Base-by-base conservation (phyloP, 2,797 vertebrate species). In the Bradypodion pumilum region DNA sequence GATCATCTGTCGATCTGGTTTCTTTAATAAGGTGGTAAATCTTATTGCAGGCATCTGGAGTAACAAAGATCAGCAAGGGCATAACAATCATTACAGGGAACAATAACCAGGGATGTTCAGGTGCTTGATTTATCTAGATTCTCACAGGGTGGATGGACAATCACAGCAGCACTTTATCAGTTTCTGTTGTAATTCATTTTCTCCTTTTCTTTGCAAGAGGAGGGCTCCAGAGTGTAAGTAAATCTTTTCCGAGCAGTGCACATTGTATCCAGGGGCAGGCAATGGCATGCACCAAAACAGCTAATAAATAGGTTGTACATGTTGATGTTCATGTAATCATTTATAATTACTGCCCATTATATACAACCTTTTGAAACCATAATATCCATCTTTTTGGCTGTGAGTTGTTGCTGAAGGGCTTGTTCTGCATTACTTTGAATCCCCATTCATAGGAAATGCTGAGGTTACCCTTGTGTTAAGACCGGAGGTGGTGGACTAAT, bases 21-120 rank as follows among this genome's bases (percentile, higher is more conserved):
- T 69, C 21, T 76, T 76, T 85, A 85, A 85, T 85, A 85, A 81
- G 65, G 73, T 70, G 84, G 78, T 81, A 85, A 81, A 85, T 81
- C 74, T 81, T 77, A 81, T 70, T 70, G 78, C 65, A 68, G 84
- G 63, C 70, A 16, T 81, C 65, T 62, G 44, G 73, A 78, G 72
- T 62, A 76, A 70, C 65, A 70, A 60, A 81, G 65, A 81, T 85
- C 78, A 85, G 78, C 65, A 37, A 81, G 79, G 84, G 78, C 52
- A 69, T 52, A 62, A 76, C 32, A 70, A 63, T 69, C 73, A 81
- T 85, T 85, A 85, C 9, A 56, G 65, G 16, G 65, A 76, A 85
- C 73, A 81, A 81, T 81, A 81, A 85, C 63, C 52, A 49, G 27
- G 52, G 56, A 40, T 62, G 78, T 35, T 40, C n/a, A 62, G 63